Evolutionary conservation across 2,888 invertebrate genomes (phyloP), one percentile per base, ranked within the genome.

Genomic region (Cryptocheilus praepositus): DNA sequence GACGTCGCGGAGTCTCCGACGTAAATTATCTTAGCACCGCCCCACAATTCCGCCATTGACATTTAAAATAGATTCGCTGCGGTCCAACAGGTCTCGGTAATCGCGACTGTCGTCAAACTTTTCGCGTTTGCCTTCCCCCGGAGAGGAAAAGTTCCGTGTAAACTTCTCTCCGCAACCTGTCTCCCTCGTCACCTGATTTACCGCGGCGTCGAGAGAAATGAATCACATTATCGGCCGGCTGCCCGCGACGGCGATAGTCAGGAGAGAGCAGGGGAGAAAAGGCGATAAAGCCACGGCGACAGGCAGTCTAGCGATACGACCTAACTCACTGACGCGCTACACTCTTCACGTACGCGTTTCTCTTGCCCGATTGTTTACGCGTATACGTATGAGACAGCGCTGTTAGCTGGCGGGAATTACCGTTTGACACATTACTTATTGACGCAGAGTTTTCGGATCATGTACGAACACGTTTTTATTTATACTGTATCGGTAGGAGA

Each of bases 251-350:
- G 61, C 69, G 79, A 78, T 74, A 76, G 72, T 68, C 64, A 62
- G 64, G 68, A 64, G 70, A 66, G 59, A 45, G 56, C 67, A 67
- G 61, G 64, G 64, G 54, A 69, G 76, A 71, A 80, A 76, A 81
- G 66, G 65, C 73, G 84, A 85, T 84, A 84, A 86, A 83, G 77
- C 74, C 70, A 67, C 62, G 81, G 86, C 86, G 86, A 84, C 86
- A 85, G 77, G 85, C 86, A 64, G 86, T 86, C 86, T 86, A 81
- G 81, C 78, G 81, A 82, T 79, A 81, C 70, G 70, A 62, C 60
- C 62, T 56, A 63, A 56, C 64, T 57, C 45, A 56, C 62, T 11
- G 43, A 18, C 45, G 58, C 19, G 22, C n/a, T 63, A 18, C 45
- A 46, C 15, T n/a, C n/a, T 63, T 22, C 21, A 16, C 58, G 43